Conservation (phyloP, 1,140 invertebrate species). For the Sitodiplosis mosellana region DNA sequence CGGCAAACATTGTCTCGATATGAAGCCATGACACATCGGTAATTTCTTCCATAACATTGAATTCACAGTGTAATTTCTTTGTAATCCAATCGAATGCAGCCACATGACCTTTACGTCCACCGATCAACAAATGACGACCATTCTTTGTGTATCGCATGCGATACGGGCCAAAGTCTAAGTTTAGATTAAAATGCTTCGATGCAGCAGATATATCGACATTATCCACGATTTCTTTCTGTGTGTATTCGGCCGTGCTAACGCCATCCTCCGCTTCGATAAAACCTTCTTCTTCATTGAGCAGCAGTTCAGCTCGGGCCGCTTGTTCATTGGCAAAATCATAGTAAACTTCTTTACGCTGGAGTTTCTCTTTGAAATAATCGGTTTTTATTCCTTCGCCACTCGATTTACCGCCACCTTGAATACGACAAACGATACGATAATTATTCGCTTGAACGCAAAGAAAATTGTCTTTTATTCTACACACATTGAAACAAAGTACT, state of each 20-base stretch:
- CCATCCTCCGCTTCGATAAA: slow-evolving; percentile 61
- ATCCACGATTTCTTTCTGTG: slow-evolving; percentile 62
- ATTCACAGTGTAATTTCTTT: slow-evolving; percentile 86
- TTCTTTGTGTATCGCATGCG: slow-evolving; percentile 72
- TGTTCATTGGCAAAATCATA: slow-evolving; percentile 49
- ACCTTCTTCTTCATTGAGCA: slow-evolving; percentile 57
- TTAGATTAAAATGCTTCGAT: slow-evolving; percentile 75
- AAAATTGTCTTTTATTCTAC: too few relatives aligned
- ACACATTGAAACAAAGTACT: too few relatives aligned
- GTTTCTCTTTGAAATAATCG: slow-evolving; percentile 37
- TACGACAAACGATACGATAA: too few relatives aligned
- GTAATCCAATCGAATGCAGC: slow-evolving; percentile 96
- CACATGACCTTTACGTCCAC: slow-evolving; percentile 80
- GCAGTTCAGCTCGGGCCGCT: slow-evolving; percentile 52
- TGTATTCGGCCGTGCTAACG: slow-evolving; percentile 59
- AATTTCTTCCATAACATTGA: slow-evolving; percentile 93
- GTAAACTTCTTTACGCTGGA: slow-evolving; percentile 43
- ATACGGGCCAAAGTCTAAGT: slow-evolving; percentile 87
- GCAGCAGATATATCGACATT: slow-evolving; percentile 80
- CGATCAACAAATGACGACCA: slow-evolving; percentile 77
- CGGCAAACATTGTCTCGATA: slow-evolving; percentile 91
- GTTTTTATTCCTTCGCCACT: slow-evolving; percentile 38
- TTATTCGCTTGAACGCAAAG: too few relatives aligned
- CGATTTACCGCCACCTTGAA: slow-evolving; percentile 35
- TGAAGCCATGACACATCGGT: slow-evolving; percentile 88